Base-by-base conservation (phyloP, 2,888 invertebrate genomes). In the Hydropsyche betteni region DNA sequence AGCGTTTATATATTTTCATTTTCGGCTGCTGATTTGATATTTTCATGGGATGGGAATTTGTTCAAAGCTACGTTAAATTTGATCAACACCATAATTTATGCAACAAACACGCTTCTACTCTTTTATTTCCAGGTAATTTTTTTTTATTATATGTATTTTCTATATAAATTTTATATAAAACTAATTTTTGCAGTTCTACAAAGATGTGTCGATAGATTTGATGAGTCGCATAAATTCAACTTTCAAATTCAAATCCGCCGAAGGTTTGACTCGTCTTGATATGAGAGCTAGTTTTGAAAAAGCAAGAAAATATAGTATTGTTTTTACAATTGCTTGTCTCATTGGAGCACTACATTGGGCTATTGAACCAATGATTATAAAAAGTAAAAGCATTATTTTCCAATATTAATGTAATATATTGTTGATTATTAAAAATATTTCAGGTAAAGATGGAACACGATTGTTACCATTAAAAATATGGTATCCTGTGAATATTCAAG, bases 51-150 rank as follows among this genome's bases (percentile, higher is more conserved):
- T 70, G 77, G 76, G n/a, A 71, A 77, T 36, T 51, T 79, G 2
- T 76, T 76, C 36, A 71, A 50, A 10, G 68, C 76, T 36, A 77
- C 76, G 2, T 75, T 74, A 5, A 79, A 76, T 44, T 73, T 79
- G 75, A 74, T 79, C 5, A 78, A 75, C 36, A 76, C 76, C 4
- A 52, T 76, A 6, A 79, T 78, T 7, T 79, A 79, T 38, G 68
- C 58, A 5, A 78, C 74, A 5, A 76, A 75, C 34, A 79, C 77
- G 0, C 0, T 68, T 8, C 58, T 78, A n/a, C 73, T 79, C 14
- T 44, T 79, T 10, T 79, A 79, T 68, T 78, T 78, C 72, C 79
- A 79, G 78, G 79, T 79, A 70, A 36, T 4, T 24, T 24, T 24
- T 24, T 24, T 2, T 24, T 24, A 2, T 24, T 2, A 24, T 24